Evolutionary conservation across 2,888 invertebrate genomes (phyloP), one percentile per base, ranked within the genome.

Genomic region (Chydorus sphaericus): DNA sequence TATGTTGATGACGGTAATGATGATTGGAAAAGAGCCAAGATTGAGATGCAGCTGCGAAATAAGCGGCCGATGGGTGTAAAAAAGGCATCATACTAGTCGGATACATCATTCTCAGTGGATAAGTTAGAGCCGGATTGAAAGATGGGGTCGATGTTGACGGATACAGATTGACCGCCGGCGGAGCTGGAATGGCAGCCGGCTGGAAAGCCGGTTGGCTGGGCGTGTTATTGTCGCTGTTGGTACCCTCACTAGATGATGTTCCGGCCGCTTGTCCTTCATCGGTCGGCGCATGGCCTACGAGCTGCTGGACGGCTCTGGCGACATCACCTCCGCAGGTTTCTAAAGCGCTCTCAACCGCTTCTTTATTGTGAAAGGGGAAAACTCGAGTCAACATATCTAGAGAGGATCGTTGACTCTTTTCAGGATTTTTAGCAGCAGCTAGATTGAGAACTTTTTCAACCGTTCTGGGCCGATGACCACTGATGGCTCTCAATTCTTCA

Each of bases 311-410:
- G 7, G 91, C 87, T 63, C 86, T 86, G 14, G 92, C 76, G 50
- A 94, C 71, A 67, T 96, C 93, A 62, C 92, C 87, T 66, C 89
- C 90, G 69, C 93, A 93, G 33, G 91, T 80, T 61, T 90, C 85
- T 48, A 94, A 73, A n/a, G 93, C 89, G 62, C 93, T 72, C 67
- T 94, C 91, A 53, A 96, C 71, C 1, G 93, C 90, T 0, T 88
- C 81, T 1, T 85, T 75, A 67, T 90, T 89, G 64, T 90, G 85
- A 64, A 86, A 87, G 0, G 93, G 93, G 67, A 94, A 96, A 33
- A 96, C 73, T 62, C 88, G 82, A 11, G 83, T 78, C 39, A 96
- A 73, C 75, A 94, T 88, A 63, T 93, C 91, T 48, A 75, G 60
- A 10, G 73, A 69, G 7, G 65, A 85, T 71, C 55, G 84, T 14